Base-by-base conservation (phyloP, 2,113 vertebrate genomes). In the Myrmecophaga tridactyla region DNA sequence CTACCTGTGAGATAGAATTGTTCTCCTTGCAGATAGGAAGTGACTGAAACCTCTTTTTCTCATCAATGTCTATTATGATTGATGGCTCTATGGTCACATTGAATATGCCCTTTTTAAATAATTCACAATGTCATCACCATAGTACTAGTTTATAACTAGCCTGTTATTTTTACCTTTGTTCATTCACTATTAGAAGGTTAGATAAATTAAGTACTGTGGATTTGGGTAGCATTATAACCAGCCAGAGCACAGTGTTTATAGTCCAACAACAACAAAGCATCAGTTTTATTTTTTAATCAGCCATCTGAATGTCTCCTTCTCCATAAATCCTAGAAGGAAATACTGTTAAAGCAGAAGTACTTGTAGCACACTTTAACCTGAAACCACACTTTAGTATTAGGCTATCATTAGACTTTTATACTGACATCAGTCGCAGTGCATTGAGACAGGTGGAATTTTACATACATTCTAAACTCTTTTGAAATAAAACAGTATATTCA, bases 61-160 rank as follows among this genome's bases (percentile, higher is more conserved):
- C 99, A 99, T 98, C 98, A 99, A 99, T 99, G 99, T 99, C 99
- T 99, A 98, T 98, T 98, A 99, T 99, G 99, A 99, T 99, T 99
- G 99, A 99, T 99, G 99, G 99, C 99, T 99, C 98, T 98, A 98
- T 99, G 99, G 99, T 99, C 98, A 99, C 99, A 99, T 99, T 98
- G 99, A 99, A 99, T 99, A 99, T 99, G 99, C 99, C 99, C 99
- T 99, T 99, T 99, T 99, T 99, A 99, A 99, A 99, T 99, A 99
- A 99, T 99, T 99, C 99, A 99, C 99, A 99, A 99, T 98, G 99
- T 99, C 99, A 99, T 99, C 98, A 99, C 99, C 99, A 98, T 98
- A 99, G 99, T 98, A 99, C 99, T 99, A 99, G 99, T 99, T 99
- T 99, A 99, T 99, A 99, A 99, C 99, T 98, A 98, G 98, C 98